Conservation (phyloP, 2,797 vertebrate species). For the Spea hammondii region DNA sequence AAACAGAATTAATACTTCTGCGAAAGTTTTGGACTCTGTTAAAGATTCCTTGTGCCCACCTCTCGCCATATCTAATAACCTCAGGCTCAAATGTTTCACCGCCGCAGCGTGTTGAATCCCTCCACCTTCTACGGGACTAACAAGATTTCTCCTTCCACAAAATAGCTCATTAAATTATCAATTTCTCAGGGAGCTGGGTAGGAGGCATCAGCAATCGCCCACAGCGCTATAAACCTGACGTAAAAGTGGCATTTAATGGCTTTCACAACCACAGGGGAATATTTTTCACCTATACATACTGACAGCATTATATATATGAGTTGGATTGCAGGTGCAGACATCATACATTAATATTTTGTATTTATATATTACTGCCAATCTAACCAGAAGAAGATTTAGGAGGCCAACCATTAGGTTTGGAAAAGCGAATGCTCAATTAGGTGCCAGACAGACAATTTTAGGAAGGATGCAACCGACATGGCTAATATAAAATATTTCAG, state of each 20-base stretch:
- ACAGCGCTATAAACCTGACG: background rate
- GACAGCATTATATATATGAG: too few species aligned
- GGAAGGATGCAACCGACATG: too few species aligned
- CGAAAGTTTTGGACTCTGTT: background rate
- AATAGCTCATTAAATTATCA: background rate
- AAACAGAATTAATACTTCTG: constrained; percentile 5
- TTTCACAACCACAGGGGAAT: background rate
- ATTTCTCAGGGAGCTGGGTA: background rate
- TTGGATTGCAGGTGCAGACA: too few species aligned
- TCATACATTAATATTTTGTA: too few species aligned
- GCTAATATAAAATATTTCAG: too few species aligned
- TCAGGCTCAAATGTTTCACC: background rate
- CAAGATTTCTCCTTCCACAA: background rate
- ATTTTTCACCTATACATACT: too few species aligned
- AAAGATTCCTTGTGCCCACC: background rate
- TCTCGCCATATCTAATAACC: background rate
- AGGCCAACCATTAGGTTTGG: too few species aligned
- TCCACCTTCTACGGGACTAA: background rate
- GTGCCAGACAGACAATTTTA: too few species aligned
- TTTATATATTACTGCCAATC: too few species aligned
- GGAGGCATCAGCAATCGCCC: background rate
- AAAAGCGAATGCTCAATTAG: too few species aligned
- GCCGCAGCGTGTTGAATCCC: background rate
- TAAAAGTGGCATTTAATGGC: background rate
- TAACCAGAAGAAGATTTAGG: too few species aligned